Conservation (phyloP, 1,140 invertebrate species). For the Andricus grossulariae region DNA sequence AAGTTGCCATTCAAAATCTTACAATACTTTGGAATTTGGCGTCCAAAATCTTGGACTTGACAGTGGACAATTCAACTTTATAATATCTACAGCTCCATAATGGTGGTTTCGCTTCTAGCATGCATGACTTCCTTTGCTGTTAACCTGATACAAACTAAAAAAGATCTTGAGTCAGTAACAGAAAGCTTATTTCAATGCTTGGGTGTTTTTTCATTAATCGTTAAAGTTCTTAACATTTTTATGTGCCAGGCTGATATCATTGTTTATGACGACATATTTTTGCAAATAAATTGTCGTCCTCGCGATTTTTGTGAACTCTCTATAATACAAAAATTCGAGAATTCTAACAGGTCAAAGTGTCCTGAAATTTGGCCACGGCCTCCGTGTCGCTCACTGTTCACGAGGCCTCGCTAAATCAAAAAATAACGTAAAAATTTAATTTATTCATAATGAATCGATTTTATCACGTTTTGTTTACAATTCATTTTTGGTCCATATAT, state of each 20-base stretch:
- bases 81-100: constrained; percentile 3
- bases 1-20: not conserved
- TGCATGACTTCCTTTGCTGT: not conserved
- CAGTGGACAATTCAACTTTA: not conserved
- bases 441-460: too few species aligned
- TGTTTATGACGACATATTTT: not conserved
- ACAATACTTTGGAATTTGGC: not conserved
- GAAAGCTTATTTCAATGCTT: not conserved
- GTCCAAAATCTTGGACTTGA: not conserved
- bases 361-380: too few species aligned
- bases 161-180: not conserved
- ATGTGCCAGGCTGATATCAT: not conserved
- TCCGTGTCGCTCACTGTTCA: too few species aligned
- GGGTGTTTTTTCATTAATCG: not conserved
- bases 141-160: not conserved
- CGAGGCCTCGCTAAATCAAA: too few species aligned
- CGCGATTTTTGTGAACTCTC: not conserved
- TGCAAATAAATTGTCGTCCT: not conserved
- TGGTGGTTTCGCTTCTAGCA: not conserved
- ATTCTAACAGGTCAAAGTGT: not conserved
- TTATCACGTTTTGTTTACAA: too few species aligned
- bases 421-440: too few species aligned
- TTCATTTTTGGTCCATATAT: too few species aligned
- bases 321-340: not conserved
- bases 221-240: not conserved